phyloP scores from a whole-genome alignment of 2,888 invertebrate species.

The Spicauda simplicius region DNA sequence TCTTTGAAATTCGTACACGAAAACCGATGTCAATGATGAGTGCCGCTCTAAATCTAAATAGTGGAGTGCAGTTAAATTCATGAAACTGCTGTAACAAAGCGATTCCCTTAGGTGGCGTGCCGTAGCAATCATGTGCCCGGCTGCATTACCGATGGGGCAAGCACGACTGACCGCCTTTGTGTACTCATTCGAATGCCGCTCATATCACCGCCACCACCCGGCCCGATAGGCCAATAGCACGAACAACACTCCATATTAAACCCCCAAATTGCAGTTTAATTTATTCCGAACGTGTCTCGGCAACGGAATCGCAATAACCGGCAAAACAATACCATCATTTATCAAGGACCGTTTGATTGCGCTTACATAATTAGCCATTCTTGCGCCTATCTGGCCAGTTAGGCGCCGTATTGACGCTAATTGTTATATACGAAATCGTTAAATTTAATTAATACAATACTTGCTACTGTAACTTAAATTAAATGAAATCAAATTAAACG shows the following conservation, averaged over 20 bases:
- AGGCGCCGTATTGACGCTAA: slow-evolving; percentile 1
- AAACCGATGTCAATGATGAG: background rate
- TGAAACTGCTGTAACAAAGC: slow-evolving; percentile 42
- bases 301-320: slow-evolving; percentile 82
- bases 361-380: slow-evolving; percentile 48
- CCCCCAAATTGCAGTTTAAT: slow-evolving; percentile 83
- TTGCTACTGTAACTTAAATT: too few relatives aligned
- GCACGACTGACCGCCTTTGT: slow-evolving; percentile 64
- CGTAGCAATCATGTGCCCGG: slow-evolving; percentile 53
- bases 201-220: slow-evolving; percentile 70
- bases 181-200: slow-evolving; percentile 79
- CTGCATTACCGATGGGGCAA: slow-evolving; percentile 66
- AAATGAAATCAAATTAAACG: too few relatives aligned
- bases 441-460: background rate
- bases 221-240: slow-evolving; percentile 74
- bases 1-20: too few relatives aligned
- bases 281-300: slow-evolving; percentile 83
- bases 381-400: slow-evolving; percentile 24
- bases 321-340: slow-evolving; percentile 77
- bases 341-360: slow-evolving; percentile 70
- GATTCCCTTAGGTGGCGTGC: slow-evolving; percentile 46
- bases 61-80: slow-evolving; percentile 12
- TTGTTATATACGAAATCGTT: background rate
- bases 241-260: slow-evolving; percentile 82
- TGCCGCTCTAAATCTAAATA: slow-evolving; percentile 11